Base-by-base conservation (phyloP, 2,888 invertebrate genomes). In the Encarsia formosa region DNA sequence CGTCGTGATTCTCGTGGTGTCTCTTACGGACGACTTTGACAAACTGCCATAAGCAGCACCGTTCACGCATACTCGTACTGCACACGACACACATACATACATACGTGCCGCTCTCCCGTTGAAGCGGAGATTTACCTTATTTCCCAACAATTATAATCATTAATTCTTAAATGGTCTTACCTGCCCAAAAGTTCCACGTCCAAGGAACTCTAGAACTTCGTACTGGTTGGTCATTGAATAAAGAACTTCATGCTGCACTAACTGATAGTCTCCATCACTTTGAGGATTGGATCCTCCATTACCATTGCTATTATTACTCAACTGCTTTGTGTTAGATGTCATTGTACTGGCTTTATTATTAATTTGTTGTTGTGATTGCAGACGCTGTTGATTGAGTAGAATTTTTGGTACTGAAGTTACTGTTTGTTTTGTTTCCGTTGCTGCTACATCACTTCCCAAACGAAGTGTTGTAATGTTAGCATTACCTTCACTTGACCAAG, bases 201-300 rank as follows among this genome's bases (percentile, higher is more conserved):
- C 99, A 71, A 99, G 85, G 79, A 99, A 99, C 80, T 99, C 98
- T 76, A 98, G 81, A 71, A 98, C 98, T 83, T 96, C 81, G 76
- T 87, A 97, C 80, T 95, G 90, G 68, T 93, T 93, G 69, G 92
- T 92, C 83, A 93, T 88, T 66, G 97, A 97, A 79, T 92, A 95
- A 70, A 98, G 86, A 64, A 95, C 89, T 81, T 98, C 97, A 78
- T 98, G 97, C 77, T 98, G 96, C 62, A 97, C 96, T 75, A 98
- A 83, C 78, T 95, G 94, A 79, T 97, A 98, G 81, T 98, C 97
- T 59, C 97, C 97, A 79, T 98, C 97, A 70, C 78, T 77, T 71
- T 79, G 77, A 65, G 76, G 76, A 71, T 80, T 79, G 69, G 77
- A 78, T 20, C 49, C 52, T 0, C 57, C 59, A 73, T 74, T 81